Evolutionary conservation across 2,888 invertebrate genomes (phyloP).

Genomic region (Melipona bicolor): DNA sequence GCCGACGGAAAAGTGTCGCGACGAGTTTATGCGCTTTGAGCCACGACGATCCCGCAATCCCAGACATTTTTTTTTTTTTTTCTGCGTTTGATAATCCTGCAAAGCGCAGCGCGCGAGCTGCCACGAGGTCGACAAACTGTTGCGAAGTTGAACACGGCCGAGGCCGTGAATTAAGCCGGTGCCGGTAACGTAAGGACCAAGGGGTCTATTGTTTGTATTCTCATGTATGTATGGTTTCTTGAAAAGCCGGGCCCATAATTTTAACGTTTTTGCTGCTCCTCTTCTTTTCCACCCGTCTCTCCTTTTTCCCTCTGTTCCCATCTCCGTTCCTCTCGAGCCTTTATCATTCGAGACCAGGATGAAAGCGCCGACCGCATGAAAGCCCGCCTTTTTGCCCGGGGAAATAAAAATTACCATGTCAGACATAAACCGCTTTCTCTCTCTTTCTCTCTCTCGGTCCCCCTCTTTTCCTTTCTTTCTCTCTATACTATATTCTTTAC

Average conservation of each 20-base stretch:
- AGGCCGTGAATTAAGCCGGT: slow-evolving; percentile 28
- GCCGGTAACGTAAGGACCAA: slow-evolving; percentile 62
- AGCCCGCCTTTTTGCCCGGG: slow-evolving; percentile 73
- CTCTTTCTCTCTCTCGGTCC: slow-evolving; percentile 21
- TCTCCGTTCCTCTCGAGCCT: slow-evolving; percentile 60
- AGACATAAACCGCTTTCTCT: slow-evolving; percentile 69
- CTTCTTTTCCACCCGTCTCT: slow-evolving; percentile 5
- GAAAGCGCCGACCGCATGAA: slow-evolving; percentile 74
- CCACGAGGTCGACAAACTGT: slow-evolving; percentile 44
- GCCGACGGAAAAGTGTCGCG: background rate
- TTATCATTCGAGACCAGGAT: slow-evolving; percentile 73
- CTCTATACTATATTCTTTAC: slow-evolving; percentile 26
- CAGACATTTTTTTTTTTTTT: slow-evolving; percentile 53
- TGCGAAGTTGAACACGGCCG: slow-evolving; percentile 47
- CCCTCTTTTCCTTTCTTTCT: slow-evolving; percentile 26
- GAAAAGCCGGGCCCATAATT: slow-evolving; percentile 71
- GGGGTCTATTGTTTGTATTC: slow-evolving; percentile 68
- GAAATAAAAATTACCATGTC: slow-evolving; percentile 77
- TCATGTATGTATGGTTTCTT: slow-evolving; percentile 67
- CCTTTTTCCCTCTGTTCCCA: slow-evolving; percentile 11
- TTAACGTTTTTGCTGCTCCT: slow-evolving; percentile 67
- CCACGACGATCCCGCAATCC: slow-evolving; percentile 39
- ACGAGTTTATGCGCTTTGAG: slow-evolving; percentile 34
- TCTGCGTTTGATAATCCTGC: slow-evolving; percentile 55
- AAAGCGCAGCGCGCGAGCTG: slow-evolving; percentile 28